Conservation (phyloP, 2,113 vertebrate genomes). For the Macquaria australasica region DNA sequence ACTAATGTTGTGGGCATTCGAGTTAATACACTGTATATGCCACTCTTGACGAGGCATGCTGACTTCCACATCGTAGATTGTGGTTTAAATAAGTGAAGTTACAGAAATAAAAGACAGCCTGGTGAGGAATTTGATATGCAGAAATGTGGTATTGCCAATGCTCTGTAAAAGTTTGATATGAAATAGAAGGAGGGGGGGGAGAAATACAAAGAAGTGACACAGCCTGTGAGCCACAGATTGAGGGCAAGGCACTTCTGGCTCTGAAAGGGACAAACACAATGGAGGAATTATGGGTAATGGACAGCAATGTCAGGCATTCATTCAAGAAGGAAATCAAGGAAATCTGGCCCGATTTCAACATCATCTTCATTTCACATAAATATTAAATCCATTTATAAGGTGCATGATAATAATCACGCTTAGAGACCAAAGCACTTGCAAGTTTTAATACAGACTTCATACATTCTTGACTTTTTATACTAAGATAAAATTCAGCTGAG, state of each 20-base stretch:
- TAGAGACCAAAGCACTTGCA: neutral
- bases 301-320: constrained; percentile 6
- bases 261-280: constrained; percentile 51
- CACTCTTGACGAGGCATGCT: neutral
- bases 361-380: constrained; percentile 33
- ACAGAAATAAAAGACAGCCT: neutral
- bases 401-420: constrained; percentile 27
- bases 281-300: constrained; percentile 49
- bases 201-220: constrained; percentile 29
- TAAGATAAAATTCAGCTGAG: neutral
- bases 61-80: neutral
- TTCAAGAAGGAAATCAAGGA: constrained; percentile 18
- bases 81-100: constrained; percentile 1
- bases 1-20: neutral
- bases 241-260: constrained; percentile 33
- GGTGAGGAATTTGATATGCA: neutral
- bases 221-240: constrained; percentile 36
- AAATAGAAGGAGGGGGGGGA: neutral
- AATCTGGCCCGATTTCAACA: constrained; percentile 40
- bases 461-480: neutral
- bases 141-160: neutral
- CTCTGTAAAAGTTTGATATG: constrained; percentile 19
- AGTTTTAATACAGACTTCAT: neutral
- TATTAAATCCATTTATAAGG: constrained; percentile 3
- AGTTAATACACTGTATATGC: neutral